Evolutionary conservation across 2,113 vertebrate genomes (phyloP), one percentile per base, ranked within the genome.

Genomic region (Gallinago media): DNA sequence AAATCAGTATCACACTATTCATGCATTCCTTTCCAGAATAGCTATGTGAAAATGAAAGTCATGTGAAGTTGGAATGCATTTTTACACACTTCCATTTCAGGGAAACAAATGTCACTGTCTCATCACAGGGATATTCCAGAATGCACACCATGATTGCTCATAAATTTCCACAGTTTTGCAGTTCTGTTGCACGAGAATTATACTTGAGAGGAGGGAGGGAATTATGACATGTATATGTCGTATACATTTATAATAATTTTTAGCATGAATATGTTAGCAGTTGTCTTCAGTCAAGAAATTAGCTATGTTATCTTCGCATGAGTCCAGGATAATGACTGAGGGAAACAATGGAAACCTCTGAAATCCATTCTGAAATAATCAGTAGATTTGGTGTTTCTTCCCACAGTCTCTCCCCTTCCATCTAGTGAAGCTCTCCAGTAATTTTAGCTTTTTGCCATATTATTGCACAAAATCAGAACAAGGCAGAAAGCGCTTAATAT

Each of bases 141-240:
- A 54, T 0, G 1, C 8, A 54, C 22, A 61, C 21, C 38, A 2
- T 11, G 40, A 54, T 13, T 20, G 47, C 36, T 61, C 12, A 4
- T 2, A 25, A 8, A 52, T 6, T 88, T 32, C 42, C 46, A 46
- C 12, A 50, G 17, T 21, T 73, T 5, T 21, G 19, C 38, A 55
- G 31, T 26, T 82, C 42, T 79, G 10, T 13, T 85, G 25, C 23
- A 34, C 17, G 58, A 46, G 13, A 54, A 52, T 27, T 74, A 2
- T 34, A 7, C n/a, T 36, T 52, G 18, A 88, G 32, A 71, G 9
- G 23, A 47, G 3, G 1, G 15, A 38, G 12, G 15, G 23, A 89
- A 83, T 56, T 58, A 29, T 5, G 2, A 17, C 31, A 82, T 5
- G 1, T 12, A 87, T 38, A 38, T 38, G 38, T 38, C 38, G 12